phyloP scores from a whole-genome alignment of 2,888 invertebrate genomes.

The Eristalis tenax region DNA sequence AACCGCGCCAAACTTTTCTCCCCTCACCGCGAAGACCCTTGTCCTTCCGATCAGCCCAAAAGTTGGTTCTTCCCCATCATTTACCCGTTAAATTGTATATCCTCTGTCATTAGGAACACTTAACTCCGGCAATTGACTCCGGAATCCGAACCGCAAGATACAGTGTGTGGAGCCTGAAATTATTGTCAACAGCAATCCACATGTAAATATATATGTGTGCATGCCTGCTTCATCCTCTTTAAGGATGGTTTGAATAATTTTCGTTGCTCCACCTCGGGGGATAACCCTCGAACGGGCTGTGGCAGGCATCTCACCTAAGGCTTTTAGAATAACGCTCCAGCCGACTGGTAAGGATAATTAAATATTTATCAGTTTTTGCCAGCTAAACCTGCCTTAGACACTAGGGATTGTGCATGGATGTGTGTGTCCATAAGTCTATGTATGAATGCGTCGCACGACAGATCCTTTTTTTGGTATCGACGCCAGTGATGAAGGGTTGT shows the following conservation, averaged over 20 bases:
- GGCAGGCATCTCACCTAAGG: conserved; percentile 18
- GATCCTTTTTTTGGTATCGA: conserved; percentile 31
- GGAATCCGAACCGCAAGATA: conserved; percentile 46
- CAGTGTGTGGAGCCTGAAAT: conserved; percentile 36
- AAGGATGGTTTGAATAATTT: conserved; percentile 45
- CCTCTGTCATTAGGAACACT: conserved; percentile 32
- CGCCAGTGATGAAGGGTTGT: conserved; percentile 32
- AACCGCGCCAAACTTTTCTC: neutral
- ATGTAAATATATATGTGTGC: conserved; percentile 32
- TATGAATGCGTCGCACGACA: conserved; percentile 23
- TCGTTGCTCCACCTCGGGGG: conserved; percentile 22
- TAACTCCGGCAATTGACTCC: conserved; percentile 52
- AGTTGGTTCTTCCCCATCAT: neutral
- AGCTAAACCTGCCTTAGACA: conserved; percentile 19
- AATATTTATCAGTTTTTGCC: conserved; percentile 71
- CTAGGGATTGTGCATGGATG: neutral
- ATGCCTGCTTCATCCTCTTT: neutral
- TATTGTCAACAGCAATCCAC: conserved; percentile 53
- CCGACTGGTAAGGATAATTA: conserved; percentile 59
- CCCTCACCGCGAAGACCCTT: neutral
- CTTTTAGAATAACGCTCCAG: conserved; percentile 31
- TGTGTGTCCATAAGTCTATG: neutral
- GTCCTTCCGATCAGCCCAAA: neutral
- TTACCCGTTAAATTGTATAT: conserved; percentile 14
- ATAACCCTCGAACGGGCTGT: conserved; percentile 25